Conservation (phyloP, 2,797 vertebrate genomes). For the Amazona ochrocephala region DNA sequence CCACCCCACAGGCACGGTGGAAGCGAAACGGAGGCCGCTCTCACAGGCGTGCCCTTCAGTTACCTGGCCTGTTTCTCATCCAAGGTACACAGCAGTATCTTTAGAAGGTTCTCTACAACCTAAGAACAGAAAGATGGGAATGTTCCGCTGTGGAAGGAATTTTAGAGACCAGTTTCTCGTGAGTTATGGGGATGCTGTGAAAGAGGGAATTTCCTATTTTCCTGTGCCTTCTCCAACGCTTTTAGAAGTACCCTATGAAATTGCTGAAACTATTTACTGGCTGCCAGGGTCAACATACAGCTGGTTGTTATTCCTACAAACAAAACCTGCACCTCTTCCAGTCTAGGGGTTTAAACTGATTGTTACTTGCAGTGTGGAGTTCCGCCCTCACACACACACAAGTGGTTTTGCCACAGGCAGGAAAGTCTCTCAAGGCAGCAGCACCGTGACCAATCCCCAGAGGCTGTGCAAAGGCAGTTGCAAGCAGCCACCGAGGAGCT, state of each 20-base stretch:
- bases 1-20: neutral
- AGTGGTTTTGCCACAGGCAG: neutral
- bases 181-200: neutral
- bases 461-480: neutral
- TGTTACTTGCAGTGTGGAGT: neutral
- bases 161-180: neutral
- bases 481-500: neutral
- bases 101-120: neutral
- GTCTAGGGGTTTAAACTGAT: neutral
- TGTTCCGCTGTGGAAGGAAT: neutral
- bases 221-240: neutral
- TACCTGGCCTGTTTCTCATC: conserved; percentile 40
- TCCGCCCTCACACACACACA: neutral
- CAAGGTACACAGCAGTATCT: neutral
- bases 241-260: neutral
- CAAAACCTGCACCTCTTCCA: neutral
- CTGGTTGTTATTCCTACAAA: neutral
- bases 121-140: neutral
- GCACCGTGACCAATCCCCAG: neutral
- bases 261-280: neutral
- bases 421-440: neutral
- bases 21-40: neutral
- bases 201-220: neutral
- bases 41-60: neutral
- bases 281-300: neutral